These are phyloP conservation scores for Agrochola litura DNA, from an alignment of 2,888 invertebrate genomes.

Conservation along the genomic window DNA sequence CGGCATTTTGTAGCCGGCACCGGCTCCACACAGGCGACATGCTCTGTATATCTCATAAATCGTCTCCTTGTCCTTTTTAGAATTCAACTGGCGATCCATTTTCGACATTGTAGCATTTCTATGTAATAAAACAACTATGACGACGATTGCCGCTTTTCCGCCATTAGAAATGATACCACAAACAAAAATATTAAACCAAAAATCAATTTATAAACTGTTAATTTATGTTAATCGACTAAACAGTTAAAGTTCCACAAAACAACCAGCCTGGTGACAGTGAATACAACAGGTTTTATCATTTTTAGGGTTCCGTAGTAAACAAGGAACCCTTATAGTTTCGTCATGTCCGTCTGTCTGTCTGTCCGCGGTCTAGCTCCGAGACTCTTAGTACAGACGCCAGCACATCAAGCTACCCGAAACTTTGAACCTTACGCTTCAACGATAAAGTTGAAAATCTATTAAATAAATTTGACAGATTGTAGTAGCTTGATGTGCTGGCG, in stretches of 20 bases:
- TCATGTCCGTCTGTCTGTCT: too few relatives aligned
- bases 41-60: slow-evolving; percentile 87
- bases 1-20: slow-evolving; percentile 89
- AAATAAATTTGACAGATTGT: too few relatives aligned
- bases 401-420: too few relatives aligned
- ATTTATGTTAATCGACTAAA: slow-evolving; percentile 27
- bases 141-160: slow-evolving; percentile 70
- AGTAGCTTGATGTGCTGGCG: too few relatives aligned
- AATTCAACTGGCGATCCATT: slow-evolving; percentile 77
- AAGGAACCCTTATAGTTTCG: too few relatives aligned
- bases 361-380: too few relatives aligned
- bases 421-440: too few relatives aligned
- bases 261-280: not conserved
- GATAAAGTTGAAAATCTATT: too few relatives aligned
- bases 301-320: too few relatives aligned
- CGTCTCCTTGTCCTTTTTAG: slow-evolving; percentile 78
- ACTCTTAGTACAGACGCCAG: too few relatives aligned
- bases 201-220: not conserved
- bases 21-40: slow-evolving; percentile 87
- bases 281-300: not conserved
- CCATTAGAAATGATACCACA: slow-evolving; percentile 66
- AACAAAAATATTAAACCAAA: slow-evolving; percentile 2
- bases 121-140: slow-evolving; percentile 43
- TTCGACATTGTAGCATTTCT: slow-evolving; percentile 59
- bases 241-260: not conserved